phyloP scores from a whole-genome alignment of 2,113 vertebrate species.

The Tylochromis polylepis region DNA sequence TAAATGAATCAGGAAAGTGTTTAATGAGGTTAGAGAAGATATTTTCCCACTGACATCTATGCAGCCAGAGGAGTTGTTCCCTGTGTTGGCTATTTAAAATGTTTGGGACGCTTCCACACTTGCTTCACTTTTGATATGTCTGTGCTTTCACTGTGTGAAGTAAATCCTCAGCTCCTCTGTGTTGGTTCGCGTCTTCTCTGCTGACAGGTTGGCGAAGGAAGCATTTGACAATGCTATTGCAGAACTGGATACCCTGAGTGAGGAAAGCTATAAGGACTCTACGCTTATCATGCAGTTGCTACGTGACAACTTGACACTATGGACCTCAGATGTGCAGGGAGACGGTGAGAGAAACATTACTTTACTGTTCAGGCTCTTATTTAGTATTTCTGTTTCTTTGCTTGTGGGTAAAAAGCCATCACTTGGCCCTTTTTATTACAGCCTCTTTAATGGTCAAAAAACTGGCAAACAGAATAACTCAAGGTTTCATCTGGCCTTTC shows the following conservation, averaged over 20 bases:
- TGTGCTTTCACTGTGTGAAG: background rate
- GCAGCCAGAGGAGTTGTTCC: background rate
- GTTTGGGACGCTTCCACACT: background rate
- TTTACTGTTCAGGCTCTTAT: background rate
- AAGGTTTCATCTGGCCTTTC: background rate
- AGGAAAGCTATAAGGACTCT: conserved; percentile 99
- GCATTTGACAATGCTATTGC: conserved; percentile 97
- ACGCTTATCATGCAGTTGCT: conserved; percentile 99
- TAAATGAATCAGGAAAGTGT: background rate
- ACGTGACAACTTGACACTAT: conserved; percentile 99
- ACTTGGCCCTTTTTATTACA: background rate
- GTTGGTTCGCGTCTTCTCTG: background rate
- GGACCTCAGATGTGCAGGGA: conserved; percentile 99
- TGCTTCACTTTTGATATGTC: background rate
- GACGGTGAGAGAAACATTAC: conserved; percentile 78
- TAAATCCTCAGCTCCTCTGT: background rate
- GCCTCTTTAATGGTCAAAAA: background rate
- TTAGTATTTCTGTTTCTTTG: background rate
- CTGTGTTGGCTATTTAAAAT: background rate
- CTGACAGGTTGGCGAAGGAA: conserved; percentile 79
- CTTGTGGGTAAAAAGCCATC: background rate
- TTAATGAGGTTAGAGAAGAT: background rate
- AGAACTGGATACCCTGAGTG: conserved; percentile 97
- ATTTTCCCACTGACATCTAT: background rate
- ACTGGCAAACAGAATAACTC: background rate